phyloP scores from a whole-genome alignment of 1,140 invertebrate genomes.

The Tetramorium simillimum region DNA sequence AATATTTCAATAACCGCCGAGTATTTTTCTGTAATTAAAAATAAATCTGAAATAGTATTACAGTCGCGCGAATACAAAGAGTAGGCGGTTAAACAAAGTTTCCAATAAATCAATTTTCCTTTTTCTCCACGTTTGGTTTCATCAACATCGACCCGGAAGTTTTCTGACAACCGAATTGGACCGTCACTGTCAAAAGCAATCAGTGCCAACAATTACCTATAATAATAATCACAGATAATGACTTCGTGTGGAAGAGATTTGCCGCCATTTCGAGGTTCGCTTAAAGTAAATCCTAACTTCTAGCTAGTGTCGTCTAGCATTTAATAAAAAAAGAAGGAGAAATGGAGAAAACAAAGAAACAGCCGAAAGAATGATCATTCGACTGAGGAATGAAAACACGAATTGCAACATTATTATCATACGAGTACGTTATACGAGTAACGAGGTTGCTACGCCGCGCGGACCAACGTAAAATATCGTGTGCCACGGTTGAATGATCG shows the following conservation, averaged over 20 bases:
- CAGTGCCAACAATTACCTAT: conserved; percentile 19
- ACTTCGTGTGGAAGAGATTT: conserved; percentile 83
- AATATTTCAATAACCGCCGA: background rate
- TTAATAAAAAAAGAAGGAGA: conserved; percentile 57
- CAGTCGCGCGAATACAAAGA: background rate
- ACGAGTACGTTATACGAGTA: conserved; percentile 69
- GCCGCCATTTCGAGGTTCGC: conserved; percentile 77
- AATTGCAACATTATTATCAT: conserved; percentile 70
- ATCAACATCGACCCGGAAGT: conserved; percentile 14
- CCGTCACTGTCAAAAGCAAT: background rate
- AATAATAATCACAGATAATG: conserved; percentile 55
- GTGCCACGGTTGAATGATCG: conserved; percentile 61
- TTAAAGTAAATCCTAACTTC: conserved; percentile 78
- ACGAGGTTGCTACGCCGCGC: conserved; percentile 68
- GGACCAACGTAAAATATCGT: conserved; percentile 71
- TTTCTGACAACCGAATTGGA: conserved; percentile 11
- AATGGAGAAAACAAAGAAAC: conserved; percentile 57
- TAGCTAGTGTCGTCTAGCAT: conserved; percentile 71
- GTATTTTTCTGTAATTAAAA: background rate
- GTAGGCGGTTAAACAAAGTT: background rate
- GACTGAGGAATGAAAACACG: conserved; percentile 67
- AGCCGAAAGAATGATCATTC: conserved; percentile 67
- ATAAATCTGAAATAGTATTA: background rate
- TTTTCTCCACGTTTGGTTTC: background rate
- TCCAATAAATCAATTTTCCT: conserved; percentile 1